Base-by-base conservation (phyloP, 2,797 vertebrate species). In the Coreius guichenoti region DNA sequence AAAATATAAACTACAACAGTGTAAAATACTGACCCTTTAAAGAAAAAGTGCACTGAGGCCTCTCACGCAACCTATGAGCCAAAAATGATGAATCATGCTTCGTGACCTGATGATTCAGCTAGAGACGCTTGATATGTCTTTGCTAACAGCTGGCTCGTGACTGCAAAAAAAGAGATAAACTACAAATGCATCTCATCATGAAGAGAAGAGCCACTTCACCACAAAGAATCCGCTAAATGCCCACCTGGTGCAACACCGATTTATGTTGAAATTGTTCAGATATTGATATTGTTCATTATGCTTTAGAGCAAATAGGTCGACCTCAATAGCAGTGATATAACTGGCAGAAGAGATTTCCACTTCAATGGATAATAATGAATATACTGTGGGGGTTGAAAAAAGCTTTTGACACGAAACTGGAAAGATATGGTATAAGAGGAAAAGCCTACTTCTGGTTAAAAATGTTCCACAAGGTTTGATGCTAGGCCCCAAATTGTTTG, bases 81-180 rank as follows among this genome's bases (percentile, higher is more conserved):
- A 39, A 78, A 78, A 78, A 29, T 5, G 33, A 80, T 80, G 61
- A 80, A 31, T 67, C 78, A 80, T 13, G 29, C 78, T 78, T 78
- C 14, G 54, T 78, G 75, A 78, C 75, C 75, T 26, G 36, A 80
- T 80, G 78, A 67, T 80, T 67, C 61, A 80, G 43, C 58, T 31
- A 67, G 61, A 67, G 26, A 65, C 16, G 58, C 36, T 79, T 45
- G 13, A 63, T 45, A 9, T 63, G 76, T 43, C 26, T 45, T 63
- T 67, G 78, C 78, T 49, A 80, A 80, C 78, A 80, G 78, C 78
- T 65, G 39, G 61, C 61, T 80, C 19, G 26, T 67, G 78, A 80
- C 78, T 21, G 31, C 8, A 8, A 54, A 61, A 36, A n/a, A 54
- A 61, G 23, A 61, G 13, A 9, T 9, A n/a, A 19, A 43, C 31